phyloP scores from a whole-genome alignment of 2,797 vertebrate genomes.

The Argyrosomus regius region DNA sequence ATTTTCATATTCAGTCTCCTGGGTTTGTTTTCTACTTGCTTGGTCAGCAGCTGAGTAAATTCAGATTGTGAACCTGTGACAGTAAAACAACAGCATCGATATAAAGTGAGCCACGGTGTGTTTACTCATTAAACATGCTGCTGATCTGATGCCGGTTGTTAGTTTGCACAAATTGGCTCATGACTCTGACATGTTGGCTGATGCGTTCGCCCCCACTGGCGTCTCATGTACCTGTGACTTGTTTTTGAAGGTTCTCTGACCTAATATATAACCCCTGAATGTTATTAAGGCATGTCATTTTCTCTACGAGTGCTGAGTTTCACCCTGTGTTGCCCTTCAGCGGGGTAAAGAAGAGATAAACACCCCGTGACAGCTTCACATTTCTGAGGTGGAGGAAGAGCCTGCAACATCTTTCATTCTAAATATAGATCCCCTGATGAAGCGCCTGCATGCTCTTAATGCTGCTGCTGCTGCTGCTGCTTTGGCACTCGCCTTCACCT shows the following conservation, averaged over 20 bases:
- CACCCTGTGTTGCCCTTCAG: conserved; percentile 14
- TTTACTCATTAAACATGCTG: conserved; percentile 26
- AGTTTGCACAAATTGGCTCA: conserved; percentile 15
- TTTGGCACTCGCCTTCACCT: conserved; percentile 46
- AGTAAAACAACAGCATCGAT: conserved; percentile 7
- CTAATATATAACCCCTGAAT: conserved; percentile 14
- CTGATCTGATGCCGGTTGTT: conserved; percentile 16
- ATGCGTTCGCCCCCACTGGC: neutral
- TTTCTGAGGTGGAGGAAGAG: conserved; percentile 20
- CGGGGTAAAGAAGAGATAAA: conserved; percentile 33
- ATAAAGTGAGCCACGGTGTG: conserved; percentile 19
- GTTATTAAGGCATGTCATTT: conserved; percentile 4
- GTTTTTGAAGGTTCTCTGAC: conserved; percentile 3
- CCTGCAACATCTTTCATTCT: conserved; percentile 58
- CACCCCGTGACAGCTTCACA: conserved; percentile 32
- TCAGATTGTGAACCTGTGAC: conserved; percentile 23
- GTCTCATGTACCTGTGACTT: neutral
- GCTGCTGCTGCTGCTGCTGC: conserved; percentile 52
- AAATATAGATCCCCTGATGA: conserved; percentile 73
- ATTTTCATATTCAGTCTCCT: conserved; percentile 5
- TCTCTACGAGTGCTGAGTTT: conserved; percentile 9
- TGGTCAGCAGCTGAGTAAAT: conserved; percentile 50
- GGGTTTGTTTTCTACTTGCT: conserved; percentile 22
- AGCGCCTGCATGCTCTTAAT: conserved; percentile 42
- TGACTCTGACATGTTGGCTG: neutral